Conservation (phyloP, 1,140 invertebrate species). For the Psilanteris sp. region DNA sequence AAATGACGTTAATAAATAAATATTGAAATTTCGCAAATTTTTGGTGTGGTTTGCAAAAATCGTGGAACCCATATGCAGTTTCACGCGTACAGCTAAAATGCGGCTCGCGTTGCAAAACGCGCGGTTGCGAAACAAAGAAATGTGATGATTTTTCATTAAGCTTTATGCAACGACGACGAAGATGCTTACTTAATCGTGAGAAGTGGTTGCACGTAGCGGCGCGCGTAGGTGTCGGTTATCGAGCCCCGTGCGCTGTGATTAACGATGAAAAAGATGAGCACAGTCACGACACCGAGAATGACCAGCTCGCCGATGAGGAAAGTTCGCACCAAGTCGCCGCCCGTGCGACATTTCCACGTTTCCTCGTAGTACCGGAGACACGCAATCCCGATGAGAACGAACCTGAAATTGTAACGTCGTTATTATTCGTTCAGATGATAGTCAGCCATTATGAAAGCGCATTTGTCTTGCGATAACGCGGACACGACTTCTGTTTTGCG, state of each 20-base stretch:
- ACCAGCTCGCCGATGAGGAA: slow-evolving; percentile 84
- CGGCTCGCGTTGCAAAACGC: slow-evolving; percentile 9
- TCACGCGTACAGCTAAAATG: no score
- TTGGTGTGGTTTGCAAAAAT: no score
- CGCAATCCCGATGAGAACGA: slow-evolving; percentile 83
- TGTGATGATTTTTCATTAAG: slow-evolving; percentile 28
- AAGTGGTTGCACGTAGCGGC: slow-evolving; percentile 84
- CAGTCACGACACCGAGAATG: slow-evolving; percentile 82
- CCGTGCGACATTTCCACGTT: slow-evolving; percentile 83
- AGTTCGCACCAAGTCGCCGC: slow-evolving; percentile 84
- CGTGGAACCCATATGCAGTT: no score
- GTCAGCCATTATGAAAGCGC: no score
- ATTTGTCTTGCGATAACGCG: no score
- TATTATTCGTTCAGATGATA: background rate
- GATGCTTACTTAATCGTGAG: slow-evolving; percentile 84
- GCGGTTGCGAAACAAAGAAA: slow-evolving; percentile 32
- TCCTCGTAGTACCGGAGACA: slow-evolving; percentile 83
- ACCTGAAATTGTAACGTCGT: slow-evolving; percentile 71
- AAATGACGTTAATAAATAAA: no score
- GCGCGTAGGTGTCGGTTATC: slow-evolving; percentile 85
- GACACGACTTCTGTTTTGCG: no score
- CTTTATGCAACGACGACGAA: slow-evolving; percentile 32
- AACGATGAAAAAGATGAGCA: slow-evolving; percentile 84
- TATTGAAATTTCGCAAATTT: no score
- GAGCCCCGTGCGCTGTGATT: slow-evolving; percentile 85